Base-by-base conservation (phyloP, 1,140 invertebrate genomes). In the Drosophila sechellia region DNA sequence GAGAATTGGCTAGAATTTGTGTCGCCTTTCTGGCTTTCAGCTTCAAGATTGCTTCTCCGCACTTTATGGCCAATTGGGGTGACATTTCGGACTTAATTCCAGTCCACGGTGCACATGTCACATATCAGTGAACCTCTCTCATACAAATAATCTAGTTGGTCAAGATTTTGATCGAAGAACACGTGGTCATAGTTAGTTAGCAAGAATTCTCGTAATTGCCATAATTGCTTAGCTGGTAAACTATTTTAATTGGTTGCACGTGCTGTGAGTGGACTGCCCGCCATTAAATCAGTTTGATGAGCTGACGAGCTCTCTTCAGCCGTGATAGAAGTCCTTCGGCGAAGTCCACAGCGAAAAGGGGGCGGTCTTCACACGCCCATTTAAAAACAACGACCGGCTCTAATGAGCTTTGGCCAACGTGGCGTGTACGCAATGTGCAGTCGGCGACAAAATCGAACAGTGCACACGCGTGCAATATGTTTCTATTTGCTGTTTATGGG, bases 281-380 rank as follows among this genome's bases (percentile, higher is more conserved):
- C 50, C 83, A 75, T 78, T 78, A 81, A 85, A 86, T 78, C 78
- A 71, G 60, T 55, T 57, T 81, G 78, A 71, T 64, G 69, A 81
- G 64, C 64, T 56, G 65, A 37, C 68, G 57, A 40, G 40, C 48
- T n/a, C 34, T 42, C 61, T 66, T 42, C 61, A 17, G 15, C 37
- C 35, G 64, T 48, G 45, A 35, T 50, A 34, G 25, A 4, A 49
- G 35, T 17, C 17, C 13, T 17, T n/a, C 11, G 13, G 34, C n/a
- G n/a, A n/a, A n/a, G n/a, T n/a, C 58, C 34, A 5, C 27, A 34
- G 52, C 8, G 10, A 22, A 27, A n/a, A 4, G 8, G 37, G 37
- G 57, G 54, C 13, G 37, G 12, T n/a, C 54, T 13, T 27, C 27
- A 5, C 64, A 22, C 63, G 63, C 63, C 59, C 59, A 68, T 70